Evolutionary conservation across 1,140 invertebrate species (phyloP).

Genomic region (Caligus rogercresseyi): DNA sequence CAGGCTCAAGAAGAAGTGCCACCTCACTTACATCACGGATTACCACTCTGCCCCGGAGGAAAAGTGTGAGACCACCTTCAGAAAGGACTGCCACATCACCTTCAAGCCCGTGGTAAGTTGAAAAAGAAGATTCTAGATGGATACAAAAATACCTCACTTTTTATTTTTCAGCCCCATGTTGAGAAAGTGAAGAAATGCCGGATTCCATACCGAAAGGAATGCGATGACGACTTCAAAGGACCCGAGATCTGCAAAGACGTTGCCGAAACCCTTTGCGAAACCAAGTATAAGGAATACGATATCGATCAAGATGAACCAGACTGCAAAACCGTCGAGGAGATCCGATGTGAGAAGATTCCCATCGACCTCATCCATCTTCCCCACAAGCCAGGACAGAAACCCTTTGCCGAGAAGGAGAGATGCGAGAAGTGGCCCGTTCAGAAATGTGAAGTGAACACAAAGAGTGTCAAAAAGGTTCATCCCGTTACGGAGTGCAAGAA

Average conservation of each 20-base stretch:
- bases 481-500: slow-evolving; percentile 12
- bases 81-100: slow-evolving; percentile 1
- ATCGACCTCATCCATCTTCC: background rate
- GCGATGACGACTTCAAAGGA: background rate
- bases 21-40: background rate
- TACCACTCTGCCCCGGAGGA: background rate
- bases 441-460: slow-evolving; percentile 13
- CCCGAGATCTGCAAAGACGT: background rate
- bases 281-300: slow-evolving; percentile 11
- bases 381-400: background rate
- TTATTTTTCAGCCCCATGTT: background rate
- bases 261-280: slow-evolving; percentile 12
- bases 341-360: slow-evolving; percentile 6
- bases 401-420: slow-evolving; percentile 1
- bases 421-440: slow-evolving; percentile 18
- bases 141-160: no score
- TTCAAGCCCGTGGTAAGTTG: slow-evolving; percentile 5
- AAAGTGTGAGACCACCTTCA: slow-evolving; percentile 2
- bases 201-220: background rate
- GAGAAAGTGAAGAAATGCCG: background rate
- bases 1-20: background rate
- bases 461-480: slow-evolving; percentile 10
- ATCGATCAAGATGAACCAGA: slow-evolving; percentile 17
- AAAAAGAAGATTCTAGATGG: background rate
- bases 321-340: slow-evolving; percentile 3